These are phyloP conservation scores for Ictalurus punctatus DNA, from an alignment of 2,113 vertebrate species.

Conservation along the genomic window DNA sequence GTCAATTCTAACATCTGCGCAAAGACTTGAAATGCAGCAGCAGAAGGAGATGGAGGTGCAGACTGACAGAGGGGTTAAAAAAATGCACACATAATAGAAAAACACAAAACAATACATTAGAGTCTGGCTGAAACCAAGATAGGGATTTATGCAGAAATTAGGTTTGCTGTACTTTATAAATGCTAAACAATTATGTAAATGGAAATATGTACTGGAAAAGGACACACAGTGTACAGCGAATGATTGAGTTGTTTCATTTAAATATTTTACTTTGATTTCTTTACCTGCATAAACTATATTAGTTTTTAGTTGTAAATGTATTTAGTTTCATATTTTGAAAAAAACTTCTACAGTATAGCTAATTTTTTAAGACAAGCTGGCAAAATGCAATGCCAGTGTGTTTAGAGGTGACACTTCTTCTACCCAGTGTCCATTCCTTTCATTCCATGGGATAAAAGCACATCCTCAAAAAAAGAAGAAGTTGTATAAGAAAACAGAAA, in stretches of 20 bases:
- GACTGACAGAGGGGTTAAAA: constrained; percentile 4
- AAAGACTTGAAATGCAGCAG: constrained; percentile 27
- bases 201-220: neutral
- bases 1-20: constrained; percentile 23
- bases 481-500: constrained; percentile 17
- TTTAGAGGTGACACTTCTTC: constrained; percentile 25
- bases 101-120: neutral
- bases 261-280: neutral
- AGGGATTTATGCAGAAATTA: neutral
- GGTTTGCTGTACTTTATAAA: neutral
- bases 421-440: constrained; percentile 45
- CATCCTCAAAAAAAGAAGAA: constrained; percentile 47
- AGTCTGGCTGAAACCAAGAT: neutral
- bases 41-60: neutral
- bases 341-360: neutral
- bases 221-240: neutral
- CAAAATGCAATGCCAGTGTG: neutral
- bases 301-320: neutral
- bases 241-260: neutral
- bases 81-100: neutral
- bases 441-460: constrained; percentile 47
- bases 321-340: neutral
- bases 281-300: neutral
- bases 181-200: neutral
- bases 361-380: constrained; percentile 9